phyloP scores from a whole-genome alignment of 2,113 vertebrate genomes.

The Euleptes europaea region DNA sequence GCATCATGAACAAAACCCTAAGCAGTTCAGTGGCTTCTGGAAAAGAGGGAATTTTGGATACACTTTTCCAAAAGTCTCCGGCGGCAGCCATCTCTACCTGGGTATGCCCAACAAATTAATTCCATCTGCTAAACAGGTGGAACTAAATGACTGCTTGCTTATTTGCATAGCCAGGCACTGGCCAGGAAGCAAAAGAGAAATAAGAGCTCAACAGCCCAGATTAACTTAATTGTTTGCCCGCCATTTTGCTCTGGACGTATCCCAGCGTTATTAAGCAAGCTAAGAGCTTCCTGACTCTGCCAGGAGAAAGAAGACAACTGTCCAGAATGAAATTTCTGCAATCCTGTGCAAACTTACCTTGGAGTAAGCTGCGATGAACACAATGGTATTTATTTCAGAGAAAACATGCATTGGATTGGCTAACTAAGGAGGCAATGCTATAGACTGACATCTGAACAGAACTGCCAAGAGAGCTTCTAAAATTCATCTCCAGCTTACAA shows the following conservation, averaged over 20 bases:
- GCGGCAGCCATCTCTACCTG: neutral
- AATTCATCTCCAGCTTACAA: neutral
- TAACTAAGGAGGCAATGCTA: neutral
- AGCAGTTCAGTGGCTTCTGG: neutral
- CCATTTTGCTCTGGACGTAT: accelerated
- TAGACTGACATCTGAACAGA: neutral
- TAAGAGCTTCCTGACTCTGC: neutral
- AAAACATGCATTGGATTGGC: neutral
- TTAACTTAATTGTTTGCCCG: neutral
- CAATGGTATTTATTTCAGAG: neutral
- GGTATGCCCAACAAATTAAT: neutral
- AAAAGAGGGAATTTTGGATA: neutral
- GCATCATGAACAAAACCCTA: neutral
- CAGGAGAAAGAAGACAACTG: neutral
- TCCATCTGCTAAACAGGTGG: constrained; percentile 23
- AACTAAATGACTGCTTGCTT: constrained; percentile 15
- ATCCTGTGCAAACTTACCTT: neutral
- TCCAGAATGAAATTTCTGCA: neutral
- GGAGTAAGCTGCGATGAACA: neutral
- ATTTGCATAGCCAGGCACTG: constrained; percentile 32
- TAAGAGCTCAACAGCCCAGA: accelerated
- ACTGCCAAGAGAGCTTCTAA: neutral
- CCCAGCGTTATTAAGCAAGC: accelerated
- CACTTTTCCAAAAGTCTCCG: neutral
- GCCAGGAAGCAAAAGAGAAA: constrained; percentile 1